These are phyloP conservation scores for Pheosia gnoma DNA, from an alignment of 2,888 invertebrate species.

Conservation along the genomic window DNA sequence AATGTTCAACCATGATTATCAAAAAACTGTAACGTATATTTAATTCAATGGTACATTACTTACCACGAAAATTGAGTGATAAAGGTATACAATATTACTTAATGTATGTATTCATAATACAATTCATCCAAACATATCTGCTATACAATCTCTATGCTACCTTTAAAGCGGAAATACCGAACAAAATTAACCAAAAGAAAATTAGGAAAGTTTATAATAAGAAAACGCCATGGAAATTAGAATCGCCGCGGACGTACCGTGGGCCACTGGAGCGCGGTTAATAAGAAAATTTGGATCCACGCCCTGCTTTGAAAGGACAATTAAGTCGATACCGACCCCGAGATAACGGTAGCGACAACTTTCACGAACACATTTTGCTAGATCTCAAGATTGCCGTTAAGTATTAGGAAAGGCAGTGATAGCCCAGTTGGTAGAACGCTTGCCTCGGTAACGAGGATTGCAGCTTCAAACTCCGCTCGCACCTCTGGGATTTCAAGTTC, in stretches of 20 bases:
- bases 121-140: no score
- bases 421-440: background rate
- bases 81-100: no score
- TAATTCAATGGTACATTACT: no score
- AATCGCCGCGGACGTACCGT: constrained; percentile 55
- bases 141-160: no score
- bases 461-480: no score
- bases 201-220: constrained; percentile 74
- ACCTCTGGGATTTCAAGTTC: no score
- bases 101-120: no score
- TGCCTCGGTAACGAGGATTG: no score
- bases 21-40: no score
- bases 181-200: constrained; percentile 50
- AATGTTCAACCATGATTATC: no score
- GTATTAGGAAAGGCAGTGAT: background rate
- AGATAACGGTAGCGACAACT: constrained; percentile 64
- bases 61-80: no score
- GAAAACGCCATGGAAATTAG: constrained; percentile 45
- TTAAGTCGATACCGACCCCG: constrained; percentile 67
- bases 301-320: constrained; percentile 63
- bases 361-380: constrained; percentile 33
- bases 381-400: background rate
- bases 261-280: constrained; percentile 50
- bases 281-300: constrained; percentile 66
- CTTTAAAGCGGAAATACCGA: background rate